Conservation (phyloP, 2,113 vertebrate genomes). For the Myxocyprinus asiaticus region DNA sequence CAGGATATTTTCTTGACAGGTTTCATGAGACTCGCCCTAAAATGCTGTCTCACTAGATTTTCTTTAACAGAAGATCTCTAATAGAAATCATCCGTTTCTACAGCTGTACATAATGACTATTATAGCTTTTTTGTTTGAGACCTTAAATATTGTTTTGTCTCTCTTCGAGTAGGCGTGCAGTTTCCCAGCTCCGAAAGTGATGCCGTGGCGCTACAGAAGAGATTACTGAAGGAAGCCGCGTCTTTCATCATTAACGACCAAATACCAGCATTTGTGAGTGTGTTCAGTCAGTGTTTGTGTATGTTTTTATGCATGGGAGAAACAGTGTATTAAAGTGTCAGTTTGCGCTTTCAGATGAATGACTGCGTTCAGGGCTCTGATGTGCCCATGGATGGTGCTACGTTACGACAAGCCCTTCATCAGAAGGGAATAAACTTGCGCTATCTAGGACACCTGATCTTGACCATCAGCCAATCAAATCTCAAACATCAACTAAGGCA, state of each 20-base stretch:
- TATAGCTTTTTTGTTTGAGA: too few relatives aligned
- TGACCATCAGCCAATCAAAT: constrained; percentile 68
- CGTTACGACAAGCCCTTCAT: constrained; percentile 75
- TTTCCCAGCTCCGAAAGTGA: constrained; percentile 68
- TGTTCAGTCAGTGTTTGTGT: not conserved
- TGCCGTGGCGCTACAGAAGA: constrained; percentile 69
- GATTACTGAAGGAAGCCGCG: constrained; percentile 75
- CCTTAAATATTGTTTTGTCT: constrained; percentile 6
- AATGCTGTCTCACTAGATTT: too few relatives aligned
- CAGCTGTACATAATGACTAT: too few relatives aligned
- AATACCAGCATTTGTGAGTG: constrained; percentile 79
- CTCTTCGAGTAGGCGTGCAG: constrained; percentile 65
- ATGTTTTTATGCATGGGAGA: not conserved
- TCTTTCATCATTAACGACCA: constrained; percentile 74
- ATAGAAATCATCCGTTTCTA: too few relatives aligned
- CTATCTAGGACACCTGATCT: constrained; percentile 75
- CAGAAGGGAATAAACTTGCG: constrained; percentile 79
- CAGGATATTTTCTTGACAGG: too few relatives aligned
- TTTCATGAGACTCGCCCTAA: too few relatives aligned
- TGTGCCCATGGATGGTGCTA: constrained; percentile 74
- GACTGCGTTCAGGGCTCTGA: constrained; percentile 67
- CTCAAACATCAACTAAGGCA: constrained; percentile 72
- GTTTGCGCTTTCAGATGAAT: constrained; percentile 67
- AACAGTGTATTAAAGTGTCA: not conserved
- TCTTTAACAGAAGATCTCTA: too few relatives aligned